Evolutionary conservation across 2,113 vertebrate genomes (phyloP).

Genomic region (Pseudonaja textilis): DNA sequence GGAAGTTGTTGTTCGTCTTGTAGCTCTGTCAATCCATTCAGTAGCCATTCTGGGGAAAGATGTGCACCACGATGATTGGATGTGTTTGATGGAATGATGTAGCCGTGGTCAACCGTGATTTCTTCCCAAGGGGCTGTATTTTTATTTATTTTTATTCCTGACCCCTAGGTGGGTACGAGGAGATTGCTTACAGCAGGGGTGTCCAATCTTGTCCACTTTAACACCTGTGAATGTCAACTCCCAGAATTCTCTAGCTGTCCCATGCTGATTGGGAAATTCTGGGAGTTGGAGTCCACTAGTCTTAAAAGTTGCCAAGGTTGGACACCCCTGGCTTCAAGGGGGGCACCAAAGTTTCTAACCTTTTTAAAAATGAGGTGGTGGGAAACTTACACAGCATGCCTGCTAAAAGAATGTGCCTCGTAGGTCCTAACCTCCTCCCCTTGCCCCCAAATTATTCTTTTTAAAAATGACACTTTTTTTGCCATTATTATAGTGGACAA

Average conservation of each 20-base stretch:
- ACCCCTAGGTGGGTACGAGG: not conserved
- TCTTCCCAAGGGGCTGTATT: not conserved
- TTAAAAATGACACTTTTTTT: not conserved
- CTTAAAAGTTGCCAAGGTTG: not conserved
- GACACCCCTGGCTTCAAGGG: not conserved
- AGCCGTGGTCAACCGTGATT: not conserved
- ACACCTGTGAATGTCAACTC: not conserved
- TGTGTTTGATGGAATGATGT: not conserved
- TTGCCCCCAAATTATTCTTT: not conserved
- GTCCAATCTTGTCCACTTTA: not conserved
- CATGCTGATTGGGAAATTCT: not conserved
- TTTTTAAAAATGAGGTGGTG: not conserved
- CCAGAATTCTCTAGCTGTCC: not conserved
- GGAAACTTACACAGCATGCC: not conserved
- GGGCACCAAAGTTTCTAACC: not conserved
- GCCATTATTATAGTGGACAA: not conserved
- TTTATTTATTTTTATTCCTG: not conserved
- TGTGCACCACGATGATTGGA: not conserved
- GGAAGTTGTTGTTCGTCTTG: not conserved
- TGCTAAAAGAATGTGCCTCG: not conserved
- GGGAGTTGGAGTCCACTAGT: not conserved
- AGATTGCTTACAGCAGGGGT: not conserved
- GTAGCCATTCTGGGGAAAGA: not conserved
- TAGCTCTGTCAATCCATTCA: not conserved
- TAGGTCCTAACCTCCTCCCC: not conserved